A percentile compares a stretch with the other conserved stretches of the same genome.
Conservation (phyloP, 2,113 vertebrate genomes). For the Grammomys surdaster region DNA sequence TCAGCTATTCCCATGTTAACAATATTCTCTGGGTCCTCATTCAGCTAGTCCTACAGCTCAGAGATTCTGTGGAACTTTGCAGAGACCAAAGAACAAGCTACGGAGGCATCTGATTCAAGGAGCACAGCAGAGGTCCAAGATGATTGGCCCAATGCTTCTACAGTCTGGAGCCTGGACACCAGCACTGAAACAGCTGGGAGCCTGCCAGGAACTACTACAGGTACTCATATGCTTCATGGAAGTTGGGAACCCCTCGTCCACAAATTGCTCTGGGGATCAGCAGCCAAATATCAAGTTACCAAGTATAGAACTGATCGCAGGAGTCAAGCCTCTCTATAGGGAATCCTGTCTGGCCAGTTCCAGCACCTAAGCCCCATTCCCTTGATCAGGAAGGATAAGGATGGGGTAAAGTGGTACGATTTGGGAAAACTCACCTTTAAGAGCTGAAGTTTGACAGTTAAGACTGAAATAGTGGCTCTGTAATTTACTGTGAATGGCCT, state of each 20-base stretch:
- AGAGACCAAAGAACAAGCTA: background rate
- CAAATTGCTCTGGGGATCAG: background rate
- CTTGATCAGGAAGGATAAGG: background rate
- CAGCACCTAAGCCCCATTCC: background rate
- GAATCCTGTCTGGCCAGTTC: background rate
- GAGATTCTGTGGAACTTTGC: background rate
- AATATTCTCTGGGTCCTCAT: background rate
- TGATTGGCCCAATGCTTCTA: rapidly evolving
- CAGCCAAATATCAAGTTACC: background rate
- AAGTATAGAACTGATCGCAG: background rate
- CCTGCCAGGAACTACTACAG: background rate
- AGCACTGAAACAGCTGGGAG: rapidly evolving
- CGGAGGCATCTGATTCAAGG: rapidly evolving
- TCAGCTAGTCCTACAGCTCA: rapidly evolving
- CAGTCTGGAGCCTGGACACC: background rate
- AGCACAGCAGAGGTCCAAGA: background rate
- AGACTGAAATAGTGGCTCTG: background rate
- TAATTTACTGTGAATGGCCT: background rate
- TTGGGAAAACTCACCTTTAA: background rate
- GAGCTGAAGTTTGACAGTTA: background rate
- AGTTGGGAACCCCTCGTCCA: rapidly evolving
- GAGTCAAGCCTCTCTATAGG: background rate
- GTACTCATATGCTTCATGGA: rapidly evolving
- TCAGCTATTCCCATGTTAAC: background rate
- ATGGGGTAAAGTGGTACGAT: background rate